Evolutionary conservation across 1,140 invertebrate genomes (phyloP).

Genomic region (Anastatus disparis): DNA sequence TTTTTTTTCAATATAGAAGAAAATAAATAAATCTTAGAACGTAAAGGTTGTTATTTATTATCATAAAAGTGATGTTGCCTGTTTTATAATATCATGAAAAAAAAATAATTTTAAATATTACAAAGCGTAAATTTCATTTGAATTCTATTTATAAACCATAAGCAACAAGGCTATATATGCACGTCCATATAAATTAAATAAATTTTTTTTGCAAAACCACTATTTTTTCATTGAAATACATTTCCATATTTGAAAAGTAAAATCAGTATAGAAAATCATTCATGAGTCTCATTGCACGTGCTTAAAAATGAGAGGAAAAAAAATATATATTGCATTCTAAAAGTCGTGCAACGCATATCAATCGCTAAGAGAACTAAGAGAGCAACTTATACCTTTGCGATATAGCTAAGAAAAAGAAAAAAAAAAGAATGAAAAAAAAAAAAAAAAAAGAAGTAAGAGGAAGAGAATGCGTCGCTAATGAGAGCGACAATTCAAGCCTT

Average conservation of each 20-base stretch:
- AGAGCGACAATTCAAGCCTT: constrained; percentile 58
- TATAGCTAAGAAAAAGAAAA: constrained; percentile 27
- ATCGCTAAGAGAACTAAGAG: constrained; percentile 45
- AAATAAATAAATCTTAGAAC: too few species aligned
- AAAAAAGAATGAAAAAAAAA: constrained; percentile 34
- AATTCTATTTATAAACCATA: too few species aligned
- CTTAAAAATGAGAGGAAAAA: too few species aligned
- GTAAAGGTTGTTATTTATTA: too few species aligned
- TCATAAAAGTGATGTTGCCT: too few species aligned
- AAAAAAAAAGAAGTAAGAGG: constrained; percentile 35
- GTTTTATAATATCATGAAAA: too few species aligned
- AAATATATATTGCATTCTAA: constrained; percentile 53
- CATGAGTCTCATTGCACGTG: constrained; percentile 41
- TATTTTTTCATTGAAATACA: constrained; percentile 45
- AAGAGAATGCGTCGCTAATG: constrained; percentile 53
- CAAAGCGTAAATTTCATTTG: too few species aligned
- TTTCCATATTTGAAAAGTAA: constrained; percentile 42
- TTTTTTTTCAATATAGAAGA: too few species aligned
- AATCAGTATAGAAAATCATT: constrained; percentile 57
- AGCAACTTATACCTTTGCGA: constrained; percentile 23
- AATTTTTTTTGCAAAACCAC: too few species aligned
- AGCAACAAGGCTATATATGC: too few species aligned
- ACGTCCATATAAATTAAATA: too few species aligned
- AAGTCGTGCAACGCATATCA: constrained; percentile 54
- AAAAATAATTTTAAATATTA: too few species aligned